These are phyloP conservation scores for Macrostomum lignano DNA, from an alignment of 1,140 invertebrate genomes.

Conservation along the genomic window DNA sequence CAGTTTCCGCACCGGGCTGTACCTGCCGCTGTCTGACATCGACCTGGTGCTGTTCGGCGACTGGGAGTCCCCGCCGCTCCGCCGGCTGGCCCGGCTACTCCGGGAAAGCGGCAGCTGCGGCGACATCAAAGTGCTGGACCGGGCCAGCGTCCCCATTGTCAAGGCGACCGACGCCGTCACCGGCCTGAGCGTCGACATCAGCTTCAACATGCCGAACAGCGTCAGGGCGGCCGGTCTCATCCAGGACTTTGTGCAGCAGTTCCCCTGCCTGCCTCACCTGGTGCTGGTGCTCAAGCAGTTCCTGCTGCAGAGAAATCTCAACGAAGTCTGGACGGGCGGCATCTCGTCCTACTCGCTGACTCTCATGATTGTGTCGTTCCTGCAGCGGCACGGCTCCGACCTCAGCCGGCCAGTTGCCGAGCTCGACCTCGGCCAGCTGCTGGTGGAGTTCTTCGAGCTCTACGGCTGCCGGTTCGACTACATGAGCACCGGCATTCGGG, in stretches of 20 bases:
- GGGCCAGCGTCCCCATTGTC: constrained; percentile 71
- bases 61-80: constrained; percentile 55
- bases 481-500: constrained; percentile 67
- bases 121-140: constrained; percentile 72
- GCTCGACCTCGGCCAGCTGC: constrained; percentile 59
- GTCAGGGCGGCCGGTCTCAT: constrained; percentile 78
- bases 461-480: constrained; percentile 85
- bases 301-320: constrained; percentile 72
- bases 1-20: neutral
- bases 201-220: constrained; percentile 84
- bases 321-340: constrained; percentile 93
- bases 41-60: constrained; percentile 80
- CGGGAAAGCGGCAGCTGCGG: constrained; percentile 58
- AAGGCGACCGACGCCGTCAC: constrained; percentile 80
- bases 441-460: constrained; percentile 87
- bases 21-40: constrained; percentile 46
- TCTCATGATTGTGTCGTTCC: constrained; percentile 84
- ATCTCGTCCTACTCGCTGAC: constrained; percentile 94
- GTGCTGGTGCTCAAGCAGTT: constrained; percentile 92
- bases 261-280: constrained; percentile 58
- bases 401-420: constrained; percentile 13
- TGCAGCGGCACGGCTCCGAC: constrained; percentile 38
- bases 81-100: constrained; percentile 59
- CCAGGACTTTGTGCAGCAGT: constrained; percentile 36
- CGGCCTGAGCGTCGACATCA: constrained; percentile 77